These are phyloP conservation scores for Salminus brasiliensis DNA, from an alignment of 2,113 vertebrate genomes.

Conservation along the genomic window DNA sequence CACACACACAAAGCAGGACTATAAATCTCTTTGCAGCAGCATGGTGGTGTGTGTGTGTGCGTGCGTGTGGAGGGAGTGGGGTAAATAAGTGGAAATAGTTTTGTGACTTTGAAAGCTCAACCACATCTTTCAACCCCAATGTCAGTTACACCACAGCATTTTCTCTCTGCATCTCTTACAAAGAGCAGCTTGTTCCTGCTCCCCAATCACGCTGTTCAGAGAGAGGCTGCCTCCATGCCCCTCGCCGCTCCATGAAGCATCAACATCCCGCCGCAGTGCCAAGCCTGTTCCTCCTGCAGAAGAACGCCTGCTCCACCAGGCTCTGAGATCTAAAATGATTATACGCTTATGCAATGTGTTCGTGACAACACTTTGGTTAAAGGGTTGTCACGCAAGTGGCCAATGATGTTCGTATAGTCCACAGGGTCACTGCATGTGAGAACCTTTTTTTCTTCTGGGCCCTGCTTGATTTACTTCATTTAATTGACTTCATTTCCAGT, in stretches of 20 bases:
- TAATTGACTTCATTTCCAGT: too few relatives aligned
- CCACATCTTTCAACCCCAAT: not conserved
- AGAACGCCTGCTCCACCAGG: not conserved
- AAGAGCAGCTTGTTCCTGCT: not conserved
- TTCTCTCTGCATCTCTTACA: not conserved
- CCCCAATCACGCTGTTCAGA: not conserved
- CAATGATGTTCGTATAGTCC: not conserved
- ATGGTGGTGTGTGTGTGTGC: too few relatives aligned
- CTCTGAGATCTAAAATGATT: not conserved
- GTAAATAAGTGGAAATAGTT: not conserved
- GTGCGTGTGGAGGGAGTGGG: too few relatives aligned
- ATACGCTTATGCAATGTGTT: not conserved
- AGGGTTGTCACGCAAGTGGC: not conserved
- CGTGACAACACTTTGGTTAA: not conserved
- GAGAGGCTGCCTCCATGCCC: not conserved
- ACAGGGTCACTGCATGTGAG: not conserved
- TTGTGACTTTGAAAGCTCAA: not conserved
- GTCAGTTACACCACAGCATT: not conserved
- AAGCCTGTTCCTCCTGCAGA: not conserved
- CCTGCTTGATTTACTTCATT: too few relatives aligned
- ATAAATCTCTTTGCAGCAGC: not conserved
- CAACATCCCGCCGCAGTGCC: not conserved
- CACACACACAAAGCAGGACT: not conserved
- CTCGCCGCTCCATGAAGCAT: not conserved
- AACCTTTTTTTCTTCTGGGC: too few relatives aligned